phyloP scores from a whole-genome alignment of 2,888 invertebrate genomes.

The Drosophila rubida region DNA sequence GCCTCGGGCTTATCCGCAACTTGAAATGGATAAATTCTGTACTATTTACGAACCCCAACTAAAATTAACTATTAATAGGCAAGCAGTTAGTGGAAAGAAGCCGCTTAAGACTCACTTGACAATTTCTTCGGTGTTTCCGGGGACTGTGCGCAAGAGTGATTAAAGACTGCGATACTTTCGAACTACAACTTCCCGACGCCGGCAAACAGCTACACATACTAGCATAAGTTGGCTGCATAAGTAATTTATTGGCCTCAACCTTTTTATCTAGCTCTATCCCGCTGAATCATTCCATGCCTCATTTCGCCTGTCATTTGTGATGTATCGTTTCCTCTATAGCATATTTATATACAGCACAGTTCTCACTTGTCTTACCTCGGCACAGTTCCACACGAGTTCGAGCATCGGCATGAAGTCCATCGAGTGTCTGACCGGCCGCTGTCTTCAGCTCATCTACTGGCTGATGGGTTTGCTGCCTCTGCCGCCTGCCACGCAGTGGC shows the following conservation, averaged over 20 bases:
- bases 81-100: not conserved
- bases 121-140: not conserved
- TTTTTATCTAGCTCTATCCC: not conserved
- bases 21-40: conserved; percentile 49
- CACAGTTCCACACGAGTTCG: not conserved
- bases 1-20: conserved; percentile 51
- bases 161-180: not conserved
- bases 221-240: not conserved
- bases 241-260: not conserved
- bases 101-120: conserved; percentile 20
- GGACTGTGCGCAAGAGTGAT: not conserved
- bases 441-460: conserved; percentile 34
- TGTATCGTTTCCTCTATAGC: conserved; percentile 20
- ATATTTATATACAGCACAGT: not conserved
- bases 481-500: conserved; percentile 19
- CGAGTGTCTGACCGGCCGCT: conserved; percentile 40
- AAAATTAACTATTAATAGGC: conserved; percentile 26
- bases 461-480: conserved; percentile 49
- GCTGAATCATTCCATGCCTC: conserved; percentile 2
- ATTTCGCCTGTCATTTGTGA: conserved; percentile 45
- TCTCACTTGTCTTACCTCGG: not conserved
- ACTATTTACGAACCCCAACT: conserved; percentile 18
- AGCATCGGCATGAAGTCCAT: conserved; percentile 48
- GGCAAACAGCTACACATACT: not conserved
- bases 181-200: not conserved